Percentiles rank a stretch among this genome's conserved stretches.
These are phyloP conservation scores for Hyposoter dolosus DNA, from an alignment of 2,888 invertebrate species.

Conservation along the genomic window DNA sequence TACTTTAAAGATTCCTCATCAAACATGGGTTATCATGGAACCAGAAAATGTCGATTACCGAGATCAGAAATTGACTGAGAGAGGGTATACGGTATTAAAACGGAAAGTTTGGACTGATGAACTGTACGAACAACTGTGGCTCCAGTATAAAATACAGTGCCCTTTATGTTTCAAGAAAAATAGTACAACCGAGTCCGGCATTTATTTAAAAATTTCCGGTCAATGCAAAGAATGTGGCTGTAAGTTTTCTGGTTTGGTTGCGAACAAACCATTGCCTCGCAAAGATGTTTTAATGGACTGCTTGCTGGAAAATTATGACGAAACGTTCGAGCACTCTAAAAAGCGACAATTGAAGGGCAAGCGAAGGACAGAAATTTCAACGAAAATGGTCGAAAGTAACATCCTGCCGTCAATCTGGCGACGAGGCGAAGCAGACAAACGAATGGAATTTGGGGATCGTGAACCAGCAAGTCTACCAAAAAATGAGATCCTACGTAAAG, in stretches of 20 bases:
- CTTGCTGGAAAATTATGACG: slow-evolving; percentile 60
- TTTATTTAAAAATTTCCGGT: slow-evolving; percentile 7
- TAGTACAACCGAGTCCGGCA: slow-evolving; percentile 9
- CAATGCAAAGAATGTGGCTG: slow-evolving; percentile 34
- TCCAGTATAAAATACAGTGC: slow-evolving; percentile 36
- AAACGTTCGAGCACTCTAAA: slow-evolving; percentile 46
- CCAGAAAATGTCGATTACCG: slow-evolving; percentile 37
- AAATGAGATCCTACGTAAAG: slow-evolving; percentile 54
- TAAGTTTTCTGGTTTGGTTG: slow-evolving; percentile 19
- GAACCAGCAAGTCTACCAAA: slow-evolving; percentile 63
- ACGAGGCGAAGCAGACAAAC: slow-evolving; percentile 55
- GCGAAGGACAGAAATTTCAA: slow-evolving; percentile 51
- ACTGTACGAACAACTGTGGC: slow-evolving; percentile 36
- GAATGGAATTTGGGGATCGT: slow-evolving; percentile 54
- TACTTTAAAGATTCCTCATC: slow-evolving; percentile 36
- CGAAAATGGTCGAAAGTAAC: slow-evolving; percentile 54
- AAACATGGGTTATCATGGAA: slow-evolving; percentile 47
- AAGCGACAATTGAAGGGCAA: slow-evolving; percentile 66
- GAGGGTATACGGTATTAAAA: slow-evolving; percentile 43
- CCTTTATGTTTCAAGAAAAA: slow-evolving; percentile 24
- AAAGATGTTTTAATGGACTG: slow-evolving; percentile 64
- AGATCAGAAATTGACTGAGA: slow-evolving; percentile 39
- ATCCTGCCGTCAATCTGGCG: slow-evolving; percentile 62
- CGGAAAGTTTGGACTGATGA: slow-evolving; percentile 49
- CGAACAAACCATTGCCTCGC: slow-evolving; percentile 14